Conservation (phyloP, 2,113 vertebrate species). For the Aplodontia rufa region DNA sequence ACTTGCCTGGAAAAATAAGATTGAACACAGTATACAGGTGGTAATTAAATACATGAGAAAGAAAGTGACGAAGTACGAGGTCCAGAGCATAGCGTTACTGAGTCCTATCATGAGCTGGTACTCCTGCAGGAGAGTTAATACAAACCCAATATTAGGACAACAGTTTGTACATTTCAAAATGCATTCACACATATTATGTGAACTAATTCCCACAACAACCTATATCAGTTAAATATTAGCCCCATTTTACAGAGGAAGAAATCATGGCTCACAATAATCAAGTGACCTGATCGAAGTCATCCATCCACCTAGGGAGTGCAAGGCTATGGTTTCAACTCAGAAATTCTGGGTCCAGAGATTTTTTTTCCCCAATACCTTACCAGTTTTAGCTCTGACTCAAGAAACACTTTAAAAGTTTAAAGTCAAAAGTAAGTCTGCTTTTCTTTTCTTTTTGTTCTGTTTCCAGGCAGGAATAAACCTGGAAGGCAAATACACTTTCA, state of each 20-base stretch:
- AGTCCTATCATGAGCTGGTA: constrained; percentile 99
- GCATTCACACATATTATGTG: background rate
- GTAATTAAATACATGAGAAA: constrained; percentile 92
- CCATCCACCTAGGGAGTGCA: background rate
- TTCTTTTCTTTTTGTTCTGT: background rate
- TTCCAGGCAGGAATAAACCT: background rate
- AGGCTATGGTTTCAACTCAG: background rate
- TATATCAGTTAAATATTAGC: background rate
- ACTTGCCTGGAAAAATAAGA: constrained; percentile 92
- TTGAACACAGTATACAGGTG: constrained; percentile 89
- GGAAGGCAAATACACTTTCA: background rate
- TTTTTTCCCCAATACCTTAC: background rate
- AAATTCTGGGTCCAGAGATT: background rate
- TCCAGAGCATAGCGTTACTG: constrained; percentile 95
- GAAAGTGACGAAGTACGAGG: constrained; percentile 95
- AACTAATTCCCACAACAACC: background rate
- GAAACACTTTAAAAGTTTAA: background rate
- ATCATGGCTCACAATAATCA: background rate
- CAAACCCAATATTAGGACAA: background rate
- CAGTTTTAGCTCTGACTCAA: background rate
- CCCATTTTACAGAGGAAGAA: background rate
- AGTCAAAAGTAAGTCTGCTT: background rate
- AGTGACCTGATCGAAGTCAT: background rate
- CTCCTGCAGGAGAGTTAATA: constrained; percentile 86
- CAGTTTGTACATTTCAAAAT: background rate